Percentiles rank a stretch among this genome's conserved stretches.
Conservation (phyloP, 64 coral and sea anemone species). For the Pachyseris speciosa region DNA sequence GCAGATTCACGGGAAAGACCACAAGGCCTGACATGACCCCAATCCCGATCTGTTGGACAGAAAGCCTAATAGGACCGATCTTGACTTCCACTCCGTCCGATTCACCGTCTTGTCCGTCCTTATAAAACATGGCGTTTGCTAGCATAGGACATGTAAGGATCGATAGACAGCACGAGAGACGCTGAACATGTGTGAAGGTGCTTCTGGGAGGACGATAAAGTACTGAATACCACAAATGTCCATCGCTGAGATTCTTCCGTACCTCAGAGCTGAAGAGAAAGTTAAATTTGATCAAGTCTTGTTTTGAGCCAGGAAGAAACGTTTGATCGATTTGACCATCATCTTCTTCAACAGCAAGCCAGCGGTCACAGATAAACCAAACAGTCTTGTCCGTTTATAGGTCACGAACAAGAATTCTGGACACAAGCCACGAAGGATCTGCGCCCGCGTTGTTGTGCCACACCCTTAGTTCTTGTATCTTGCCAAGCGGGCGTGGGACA, state of each 20-base stretch:
- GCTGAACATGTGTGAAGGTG: slow-evolving; percentile 62
- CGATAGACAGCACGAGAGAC: slow-evolving; percentile 51
- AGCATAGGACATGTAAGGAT: slow-evolving; percentile 41
- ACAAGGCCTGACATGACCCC: slow-evolving; percentile 71
- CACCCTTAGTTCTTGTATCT: neutral
- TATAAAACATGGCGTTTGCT: slow-evolving; percentile 79
- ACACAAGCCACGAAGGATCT: slow-evolving; percentile 59
- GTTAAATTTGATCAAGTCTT: slow-evolving; percentile 57
- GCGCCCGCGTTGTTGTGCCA: slow-evolving; percentile 64
- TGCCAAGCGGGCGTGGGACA: slow-evolving; percentile 58
- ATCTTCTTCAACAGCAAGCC: no score
- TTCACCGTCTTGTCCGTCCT: slow-evolving; percentile 16
- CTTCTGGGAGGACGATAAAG: slow-evolving; percentile 30
- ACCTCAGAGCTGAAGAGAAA: slow-evolving; percentile 51
- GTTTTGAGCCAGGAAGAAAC: neutral
- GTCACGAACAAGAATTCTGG: slow-evolving; percentile 44
- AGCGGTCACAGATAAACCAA: slow-evolving; percentile 70
- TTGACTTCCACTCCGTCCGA: slow-evolving; percentile 42
- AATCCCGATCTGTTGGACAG: slow-evolving; percentile 56
- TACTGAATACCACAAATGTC: slow-evolving; percentile 71
- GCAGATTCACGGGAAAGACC: slow-evolving; percentile 63
- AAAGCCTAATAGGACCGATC: slow-evolving; percentile 67
- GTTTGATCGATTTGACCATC: slow-evolving; percentile 62
- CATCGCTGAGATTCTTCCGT: slow-evolving; percentile 61
- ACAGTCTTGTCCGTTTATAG: slow-evolving; percentile 46